These are phyloP conservation scores for Archivesica marissinica DNA, from an alignment of 1,140 invertebrate species.

Conservation along the genomic window DNA sequence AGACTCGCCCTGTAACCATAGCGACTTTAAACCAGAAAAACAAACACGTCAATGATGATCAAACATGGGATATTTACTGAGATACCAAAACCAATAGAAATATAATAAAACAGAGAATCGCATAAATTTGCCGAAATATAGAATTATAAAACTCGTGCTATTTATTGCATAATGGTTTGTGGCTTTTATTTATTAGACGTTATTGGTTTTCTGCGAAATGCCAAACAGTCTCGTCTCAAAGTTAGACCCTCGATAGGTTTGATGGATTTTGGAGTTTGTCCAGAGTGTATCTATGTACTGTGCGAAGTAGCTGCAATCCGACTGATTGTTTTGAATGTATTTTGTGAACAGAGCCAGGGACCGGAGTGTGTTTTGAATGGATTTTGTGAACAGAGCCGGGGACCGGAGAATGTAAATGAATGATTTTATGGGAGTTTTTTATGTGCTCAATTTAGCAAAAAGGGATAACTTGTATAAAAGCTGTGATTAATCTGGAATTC, in stretches of 20 bases:
- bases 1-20: no score
- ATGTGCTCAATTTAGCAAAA: no score
- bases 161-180: constrained; percentile 13
- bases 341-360: background rate
- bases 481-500: no score
- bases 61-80: no score
- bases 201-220: constrained; percentile 24
- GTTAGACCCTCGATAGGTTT: background rate
- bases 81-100: no score
- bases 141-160: no score
- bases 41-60: no score
- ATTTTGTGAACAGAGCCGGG: background rate
- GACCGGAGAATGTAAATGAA: background rate
- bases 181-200: background rate
- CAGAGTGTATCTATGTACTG: background rate
- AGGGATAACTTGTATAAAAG: no score
- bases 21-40: no score
- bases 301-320: background rate
- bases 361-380: background rate
- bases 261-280: constrained; percentile 17
- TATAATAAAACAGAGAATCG: no score
- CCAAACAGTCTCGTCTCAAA: background rate
- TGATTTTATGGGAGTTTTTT: no score
- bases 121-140: no score
- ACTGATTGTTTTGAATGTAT: constrained; percentile 13